These are phyloP conservation scores for Drosophila paramelanica DNA, from an alignment of 2,888 invertebrate genomes.

Conservation along the genomic window DNA sequence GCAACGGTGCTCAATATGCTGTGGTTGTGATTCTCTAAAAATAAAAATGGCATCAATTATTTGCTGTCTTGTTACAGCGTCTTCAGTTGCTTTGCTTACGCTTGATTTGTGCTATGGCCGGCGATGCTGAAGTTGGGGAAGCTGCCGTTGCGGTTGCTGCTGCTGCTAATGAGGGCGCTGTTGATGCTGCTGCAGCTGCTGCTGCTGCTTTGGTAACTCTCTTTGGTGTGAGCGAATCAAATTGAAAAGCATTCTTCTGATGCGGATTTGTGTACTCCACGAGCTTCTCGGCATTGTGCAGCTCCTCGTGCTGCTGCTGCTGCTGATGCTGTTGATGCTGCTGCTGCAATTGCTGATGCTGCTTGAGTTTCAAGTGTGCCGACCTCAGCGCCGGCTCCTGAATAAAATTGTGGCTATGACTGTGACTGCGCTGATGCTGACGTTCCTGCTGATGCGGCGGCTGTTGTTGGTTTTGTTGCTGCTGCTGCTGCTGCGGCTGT, in stretches of 20 bases:
- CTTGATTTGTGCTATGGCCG: constrained; percentile 63
- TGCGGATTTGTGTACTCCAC: constrained; percentile 84
- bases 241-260: constrained; percentile 84
- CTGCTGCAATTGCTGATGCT: constrained; percentile 52
- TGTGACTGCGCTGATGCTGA: constrained; percentile 72
- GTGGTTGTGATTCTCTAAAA: constrained; percentile 66
- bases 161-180: constrained; percentile 19
- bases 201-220: constrained; percentile 75
- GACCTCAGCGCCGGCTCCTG: constrained; percentile 64
- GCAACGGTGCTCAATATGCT: constrained; percentile 70
- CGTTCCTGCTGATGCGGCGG: constrained; percentile 39
- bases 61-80: too few relatives aligned
- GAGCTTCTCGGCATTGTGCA: constrained; percentile 85
- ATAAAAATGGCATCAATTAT: too few relatives aligned
- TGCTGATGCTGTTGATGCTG: constrained; percentile 53
- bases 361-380: constrained; percentile 71
- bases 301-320: constrained; percentile 73
- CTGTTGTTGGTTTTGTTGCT: constrained; percentile 21
- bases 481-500: constrained; percentile 40
- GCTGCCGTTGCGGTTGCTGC: constrained; percentile 25
- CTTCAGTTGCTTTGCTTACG: constrained; percentile 17
- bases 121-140: constrained; percentile 40
- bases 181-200: constrained; percentile 19
- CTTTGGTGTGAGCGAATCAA: constrained; percentile 85
- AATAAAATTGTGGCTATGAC: constrained; percentile 66